phyloP scores from a whole-genome alignment of 1,140 invertebrate species.

The Zaprionus ornatus region DNA sequence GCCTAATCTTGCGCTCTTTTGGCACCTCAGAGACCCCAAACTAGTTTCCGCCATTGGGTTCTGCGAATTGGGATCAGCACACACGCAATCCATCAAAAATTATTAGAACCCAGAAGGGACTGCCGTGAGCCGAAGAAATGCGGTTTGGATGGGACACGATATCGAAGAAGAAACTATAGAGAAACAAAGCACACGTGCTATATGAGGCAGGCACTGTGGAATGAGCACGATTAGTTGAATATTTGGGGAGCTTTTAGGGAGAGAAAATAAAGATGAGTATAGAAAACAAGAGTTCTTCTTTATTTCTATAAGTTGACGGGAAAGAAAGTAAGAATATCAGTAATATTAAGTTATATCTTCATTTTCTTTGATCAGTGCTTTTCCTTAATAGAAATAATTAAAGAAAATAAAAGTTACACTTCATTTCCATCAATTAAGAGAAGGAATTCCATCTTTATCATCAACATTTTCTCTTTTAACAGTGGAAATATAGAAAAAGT shows the following conservation, averaged over 20 bases:
- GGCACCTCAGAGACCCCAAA: constrained; percentile 57
- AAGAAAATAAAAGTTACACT: too few relatives aligned
- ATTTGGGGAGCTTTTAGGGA: neutral
- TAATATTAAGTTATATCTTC: too few relatives aligned
- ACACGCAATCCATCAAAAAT: constrained; percentile 72
- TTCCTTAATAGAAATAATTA: too few relatives aligned
- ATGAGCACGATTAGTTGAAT: neutral
- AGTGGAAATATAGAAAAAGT: too few relatives aligned
- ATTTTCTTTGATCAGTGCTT: too few relatives aligned
- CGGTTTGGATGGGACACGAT: constrained; percentile 33
- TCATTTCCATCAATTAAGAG: too few relatives aligned
- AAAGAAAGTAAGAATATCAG: too few relatives aligned
- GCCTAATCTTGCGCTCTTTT: constrained; percentile 41
- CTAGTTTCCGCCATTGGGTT: constrained; percentile 68
- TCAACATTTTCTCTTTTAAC: neutral
- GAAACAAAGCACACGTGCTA: constrained; percentile 36
- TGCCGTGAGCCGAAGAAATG: constrained; percentile 27
- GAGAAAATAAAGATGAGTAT: too few relatives aligned
- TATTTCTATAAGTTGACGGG: too few relatives aligned
- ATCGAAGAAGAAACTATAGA: neutral
- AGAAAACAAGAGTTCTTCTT: too few relatives aligned
- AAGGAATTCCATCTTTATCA: too few relatives aligned
- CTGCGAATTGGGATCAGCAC: constrained; percentile 47
- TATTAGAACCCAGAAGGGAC: constrained; percentile 26
- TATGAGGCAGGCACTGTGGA: neutral